Evolutionary conservation across 2,113 vertebrate species (phyloP).

Genomic region (Apteryx owenii): DNA sequence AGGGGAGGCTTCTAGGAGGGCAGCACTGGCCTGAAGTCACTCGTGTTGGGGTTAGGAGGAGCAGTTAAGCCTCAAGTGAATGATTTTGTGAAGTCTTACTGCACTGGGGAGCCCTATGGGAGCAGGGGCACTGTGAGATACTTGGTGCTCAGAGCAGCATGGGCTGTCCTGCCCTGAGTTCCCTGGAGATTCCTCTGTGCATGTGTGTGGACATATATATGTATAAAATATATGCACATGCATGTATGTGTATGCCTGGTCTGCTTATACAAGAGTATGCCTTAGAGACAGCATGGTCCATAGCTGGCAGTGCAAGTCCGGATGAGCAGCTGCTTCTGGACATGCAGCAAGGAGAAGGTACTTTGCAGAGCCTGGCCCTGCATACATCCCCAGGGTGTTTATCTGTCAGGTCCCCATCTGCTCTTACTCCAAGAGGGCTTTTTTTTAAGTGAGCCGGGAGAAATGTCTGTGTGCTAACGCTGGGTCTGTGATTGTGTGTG

Average conservation of each 20-base stretch:
- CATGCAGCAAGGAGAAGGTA: background rate
- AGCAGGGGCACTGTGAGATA: background rate
- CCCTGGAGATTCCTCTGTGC: background rate
- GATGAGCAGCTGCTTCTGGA: background rate
- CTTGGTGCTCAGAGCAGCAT: fast-evolving
- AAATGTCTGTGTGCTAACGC: background rate
- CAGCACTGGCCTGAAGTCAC: background rate
- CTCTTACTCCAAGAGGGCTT: fast-evolving
- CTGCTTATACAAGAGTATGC: background rate
- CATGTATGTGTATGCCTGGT: background rate
- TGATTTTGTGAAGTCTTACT: background rate
- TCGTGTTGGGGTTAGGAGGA: background rate
- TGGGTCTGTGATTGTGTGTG: background rate
- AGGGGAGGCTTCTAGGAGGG: background rate
- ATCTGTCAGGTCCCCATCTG: background rate
- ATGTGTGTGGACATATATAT: background rate
- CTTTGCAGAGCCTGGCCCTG: background rate
- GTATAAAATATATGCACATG: too few relatives aligned
- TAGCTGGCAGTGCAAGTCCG: background rate
- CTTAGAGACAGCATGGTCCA: background rate
- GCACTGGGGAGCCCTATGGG: fast-evolving
- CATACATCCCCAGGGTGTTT: background rate
- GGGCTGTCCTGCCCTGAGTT: background rate
- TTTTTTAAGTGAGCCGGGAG: background rate
- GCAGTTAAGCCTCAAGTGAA: background rate